A percentile compares a stretch with the other conserved stretches of the same genome.
Conservation (phyloP, 2,888 invertebrate genomes). For the Drosophila nr. fundita region DNA sequence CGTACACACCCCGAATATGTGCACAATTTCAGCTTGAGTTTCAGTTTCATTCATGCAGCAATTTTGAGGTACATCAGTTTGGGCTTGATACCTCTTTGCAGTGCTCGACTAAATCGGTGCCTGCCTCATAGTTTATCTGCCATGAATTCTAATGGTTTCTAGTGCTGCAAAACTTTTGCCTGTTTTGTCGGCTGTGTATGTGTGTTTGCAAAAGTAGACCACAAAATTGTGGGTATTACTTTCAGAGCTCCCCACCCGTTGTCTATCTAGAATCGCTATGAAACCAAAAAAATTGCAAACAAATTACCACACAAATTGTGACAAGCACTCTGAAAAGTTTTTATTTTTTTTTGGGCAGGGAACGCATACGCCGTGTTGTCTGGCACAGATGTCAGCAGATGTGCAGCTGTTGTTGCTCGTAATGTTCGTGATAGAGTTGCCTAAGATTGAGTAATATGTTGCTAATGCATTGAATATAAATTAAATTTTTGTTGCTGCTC, state of each 20-base stretch:
- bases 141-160: slow-evolving; percentile 50
- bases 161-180: slow-evolving; percentile 42
- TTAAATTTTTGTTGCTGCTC: too few species aligned
- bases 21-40: background rate
- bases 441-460: slow-evolving; percentile 41
- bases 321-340: slow-evolving; percentile 45
- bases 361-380: slow-evolving; percentile 51
- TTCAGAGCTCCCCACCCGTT: slow-evolving; percentile 15
- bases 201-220: slow-evolving; percentile 54
- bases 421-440: slow-evolving; percentile 29
- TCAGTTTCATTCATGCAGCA: slow-evolving; percentile 37
- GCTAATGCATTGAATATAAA: background rate
- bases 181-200: slow-evolving; percentile 19
- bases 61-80: slow-evolving; percentile 7
- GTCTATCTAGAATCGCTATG: background rate
- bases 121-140: slow-evolving; percentile 15
- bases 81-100: slow-evolving; percentile 22
- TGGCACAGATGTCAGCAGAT: slow-evolving; percentile 38
- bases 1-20: background rate
- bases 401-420: slow-evolving; percentile 28
- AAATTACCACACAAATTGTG: slow-evolving; percentile 66
- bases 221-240: slow-evolving; percentile 67
- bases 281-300: slow-evolving; percentile 49
- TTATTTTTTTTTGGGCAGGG: slow-evolving; percentile 2
- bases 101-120: slow-evolving; percentile 22